These are phyloP conservation scores for Andricus curvator DNA, from an alignment of 2,888 invertebrate genomes.

Conservation along the genomic window DNA sequence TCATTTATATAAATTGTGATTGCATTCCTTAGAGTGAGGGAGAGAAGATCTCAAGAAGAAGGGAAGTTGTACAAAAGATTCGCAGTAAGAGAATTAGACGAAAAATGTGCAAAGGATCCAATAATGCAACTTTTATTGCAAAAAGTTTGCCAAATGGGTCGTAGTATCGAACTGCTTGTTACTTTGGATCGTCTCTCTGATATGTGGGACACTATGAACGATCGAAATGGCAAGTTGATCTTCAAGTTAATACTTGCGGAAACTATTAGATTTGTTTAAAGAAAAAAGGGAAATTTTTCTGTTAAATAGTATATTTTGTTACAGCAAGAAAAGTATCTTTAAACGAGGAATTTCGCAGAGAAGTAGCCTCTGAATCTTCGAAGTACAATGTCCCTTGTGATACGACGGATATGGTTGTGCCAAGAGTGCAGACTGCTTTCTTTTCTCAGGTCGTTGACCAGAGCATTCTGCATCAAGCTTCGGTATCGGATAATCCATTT, in stretches of 20 bases:
- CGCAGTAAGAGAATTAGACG: slow-evolving; percentile 61
- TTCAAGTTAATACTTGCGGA: background rate
- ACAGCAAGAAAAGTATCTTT: slow-evolving; percentile 66
- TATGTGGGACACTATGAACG: slow-evolving; percentile 69
- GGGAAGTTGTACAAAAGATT: slow-evolving; percentile 62
- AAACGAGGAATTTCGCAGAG: slow-evolving; percentile 66
- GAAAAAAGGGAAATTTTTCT: background rate
- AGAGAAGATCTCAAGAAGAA: slow-evolving; percentile 50
- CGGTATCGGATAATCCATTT: slow-evolving; percentile 74
- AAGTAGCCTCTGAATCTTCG: slow-evolving; percentile 65
- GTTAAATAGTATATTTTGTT: slow-evolving; percentile 46
- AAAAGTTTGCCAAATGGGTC: slow-evolving; percentile 74
- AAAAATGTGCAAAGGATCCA: slow-evolving; percentile 67
- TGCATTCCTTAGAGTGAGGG: background rate
- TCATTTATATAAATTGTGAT: background rate
- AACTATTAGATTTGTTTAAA: background rate
- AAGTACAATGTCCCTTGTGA: slow-evolving; percentile 62
- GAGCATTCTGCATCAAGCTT: slow-evolving; percentile 68
- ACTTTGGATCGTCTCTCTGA: slow-evolving; percentile 73
- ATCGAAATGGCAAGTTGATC: slow-evolving; percentile 57
- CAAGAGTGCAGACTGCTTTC: slow-evolving; percentile 45
- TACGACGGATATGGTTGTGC: slow-evolving; percentile 47
- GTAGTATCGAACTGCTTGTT: slow-evolving; percentile 74
- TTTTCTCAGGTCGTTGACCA: slow-evolving; percentile 56
- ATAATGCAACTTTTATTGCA: slow-evolving; percentile 70